Evolutionary conservation across 2,113 vertebrate genomes (phyloP).

Genomic region (Tiliqua scincoides): DNA sequence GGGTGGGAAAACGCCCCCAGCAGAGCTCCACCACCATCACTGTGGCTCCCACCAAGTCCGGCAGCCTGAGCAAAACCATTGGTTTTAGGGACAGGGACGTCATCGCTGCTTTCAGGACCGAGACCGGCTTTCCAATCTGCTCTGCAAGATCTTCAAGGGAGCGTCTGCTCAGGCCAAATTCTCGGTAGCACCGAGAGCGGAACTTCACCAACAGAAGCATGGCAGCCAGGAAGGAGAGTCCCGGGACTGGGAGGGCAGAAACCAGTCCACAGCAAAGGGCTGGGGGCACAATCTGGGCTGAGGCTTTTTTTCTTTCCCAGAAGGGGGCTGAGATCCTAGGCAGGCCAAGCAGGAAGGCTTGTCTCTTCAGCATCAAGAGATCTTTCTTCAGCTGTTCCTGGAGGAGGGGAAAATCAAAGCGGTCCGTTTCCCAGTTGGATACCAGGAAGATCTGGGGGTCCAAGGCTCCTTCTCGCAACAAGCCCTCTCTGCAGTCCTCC

Average conservation of each 20-base stretch:
- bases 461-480: constrained; percentile 4
- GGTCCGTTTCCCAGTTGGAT: not conserved
- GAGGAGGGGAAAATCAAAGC: not conserved
- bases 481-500: constrained; percentile 7
- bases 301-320: not conserved
- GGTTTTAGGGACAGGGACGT: not conserved
- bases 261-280: rapidly evolving
- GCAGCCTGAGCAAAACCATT: not conserved
- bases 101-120: not conserved
- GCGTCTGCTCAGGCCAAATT: not conserved
- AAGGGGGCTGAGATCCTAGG: too few species aligned
- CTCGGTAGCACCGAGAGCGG: not conserved
- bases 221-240: not conserved
- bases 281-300: not conserved
- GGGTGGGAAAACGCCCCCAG: not conserved
- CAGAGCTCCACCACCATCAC: not conserved
- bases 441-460: not conserved
- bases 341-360: not conserved
- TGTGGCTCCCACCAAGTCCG: not conserved
- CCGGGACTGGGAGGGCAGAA: not conserved
- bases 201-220: not conserved
- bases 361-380: not conserved
- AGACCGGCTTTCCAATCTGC: not conserved
- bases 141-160: not conserved
- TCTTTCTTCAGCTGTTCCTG: constrained; percentile 6